phyloP scores from a whole-genome alignment of 2,797 vertebrate genomes.

The Eurystomus glaucurus region DNA sequence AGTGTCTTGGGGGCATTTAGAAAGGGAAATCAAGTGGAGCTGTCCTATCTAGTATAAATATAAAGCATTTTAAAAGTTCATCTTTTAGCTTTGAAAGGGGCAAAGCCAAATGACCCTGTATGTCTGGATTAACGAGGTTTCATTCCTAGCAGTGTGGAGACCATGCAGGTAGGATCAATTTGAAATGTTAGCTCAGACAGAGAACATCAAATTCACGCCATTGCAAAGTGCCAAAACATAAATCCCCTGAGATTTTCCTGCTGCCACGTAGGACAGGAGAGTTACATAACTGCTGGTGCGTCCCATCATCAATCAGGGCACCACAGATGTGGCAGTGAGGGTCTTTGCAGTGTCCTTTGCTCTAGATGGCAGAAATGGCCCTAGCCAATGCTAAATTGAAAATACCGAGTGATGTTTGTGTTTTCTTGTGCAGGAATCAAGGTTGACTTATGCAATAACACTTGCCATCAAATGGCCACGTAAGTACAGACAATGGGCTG shows the following conservation, averaged over 20 bases:
- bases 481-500: conserved; percentile 80
- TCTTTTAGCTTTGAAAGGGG: neutral
- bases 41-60: neutral
- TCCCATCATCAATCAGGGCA: neutral
- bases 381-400: neutral
- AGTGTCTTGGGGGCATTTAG: neutral
- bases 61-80: neutral
- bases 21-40: neutral
- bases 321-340: neutral
- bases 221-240: neutral
- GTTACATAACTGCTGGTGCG: neutral
- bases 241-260: neutral
- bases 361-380: neutral
- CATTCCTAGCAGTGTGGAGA: neutral
- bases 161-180: neutral
- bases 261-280: neutral
- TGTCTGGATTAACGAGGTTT: neutral
- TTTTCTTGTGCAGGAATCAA: conserved; percentile 84
- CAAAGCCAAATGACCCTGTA: neutral
- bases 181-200: neutral
- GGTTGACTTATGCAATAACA: conserved; percentile 87
- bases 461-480: conserved; percentile 91
- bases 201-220: neutral
- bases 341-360: neutral
- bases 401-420: neutral